phyloP scores from a whole-genome alignment of 2,797 vertebrate genomes.

The Sus cebifrons region DNA sequence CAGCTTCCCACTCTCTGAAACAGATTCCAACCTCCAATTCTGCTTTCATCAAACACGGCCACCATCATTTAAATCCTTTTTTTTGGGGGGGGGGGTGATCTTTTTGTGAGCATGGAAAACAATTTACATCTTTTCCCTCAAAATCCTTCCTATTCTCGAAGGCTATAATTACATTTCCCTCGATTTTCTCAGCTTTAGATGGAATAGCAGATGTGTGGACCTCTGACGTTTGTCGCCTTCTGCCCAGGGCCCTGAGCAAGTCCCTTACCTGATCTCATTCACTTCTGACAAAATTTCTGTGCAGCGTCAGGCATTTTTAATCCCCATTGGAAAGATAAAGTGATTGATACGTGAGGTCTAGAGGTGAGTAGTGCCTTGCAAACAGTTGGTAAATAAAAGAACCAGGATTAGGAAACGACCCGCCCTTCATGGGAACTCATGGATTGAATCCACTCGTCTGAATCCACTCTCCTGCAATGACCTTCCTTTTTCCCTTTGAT shows the following conservation, averaged over 20 bases:
- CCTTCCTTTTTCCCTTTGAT: neutral
- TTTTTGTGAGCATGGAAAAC: conserved; percentile 71
- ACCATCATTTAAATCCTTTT: conserved; percentile 44
- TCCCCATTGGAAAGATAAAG: conserved; percentile 26
- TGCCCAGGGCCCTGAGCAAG: neutral
- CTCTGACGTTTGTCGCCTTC: conserved; percentile 52
- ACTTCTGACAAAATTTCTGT: neutral
- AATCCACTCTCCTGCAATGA: neutral
- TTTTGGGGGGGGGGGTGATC: neutral
- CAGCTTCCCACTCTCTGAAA: conserved; percentile 9
- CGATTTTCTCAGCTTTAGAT: conserved; percentile 59
- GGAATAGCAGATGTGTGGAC: neutral
- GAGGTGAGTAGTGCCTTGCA: conserved; percentile 41
- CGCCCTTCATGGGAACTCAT: neutral
- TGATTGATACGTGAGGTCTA: conserved; percentile 10
- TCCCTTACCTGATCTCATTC: neutral
- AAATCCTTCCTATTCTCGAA: conserved; percentile 62
- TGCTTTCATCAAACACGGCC: neutral
- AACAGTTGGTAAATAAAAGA: neutral
- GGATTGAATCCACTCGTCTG: neutral
- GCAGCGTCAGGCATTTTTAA: neutral
- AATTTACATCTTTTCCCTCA: conserved; percentile 80
- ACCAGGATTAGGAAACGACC: neutral
- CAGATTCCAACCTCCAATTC: neutral
- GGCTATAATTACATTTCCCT: conserved; percentile 75